A percentile compares a stretch with the other conserved stretches of the same genome.
Conservation (phyloP, 2,797 vertebrate species). For the Falco rusticolus region DNA sequence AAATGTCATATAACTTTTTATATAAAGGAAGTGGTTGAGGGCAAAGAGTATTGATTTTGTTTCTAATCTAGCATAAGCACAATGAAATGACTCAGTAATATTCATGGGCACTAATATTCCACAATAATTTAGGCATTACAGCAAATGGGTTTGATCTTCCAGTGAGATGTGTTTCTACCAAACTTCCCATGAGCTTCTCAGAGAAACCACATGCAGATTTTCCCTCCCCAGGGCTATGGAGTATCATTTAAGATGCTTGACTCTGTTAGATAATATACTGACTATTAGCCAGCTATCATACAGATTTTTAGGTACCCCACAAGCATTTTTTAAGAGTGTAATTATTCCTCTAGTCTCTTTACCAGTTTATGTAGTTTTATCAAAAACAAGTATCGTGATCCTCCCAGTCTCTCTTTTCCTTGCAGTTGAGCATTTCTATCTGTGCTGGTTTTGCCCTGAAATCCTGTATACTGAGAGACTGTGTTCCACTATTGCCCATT, state of each 20-base stretch:
- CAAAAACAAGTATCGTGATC: accelerated
- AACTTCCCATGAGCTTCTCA: neutral
- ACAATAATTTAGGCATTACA: neutral
- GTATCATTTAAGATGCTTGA: neutral
- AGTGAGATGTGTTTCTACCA: neutral
- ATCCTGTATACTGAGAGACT: neutral
- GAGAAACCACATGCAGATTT: neutral
- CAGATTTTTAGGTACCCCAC: neutral
- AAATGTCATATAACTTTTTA: neutral
- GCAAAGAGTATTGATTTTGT: neutral
- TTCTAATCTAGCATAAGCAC: neutral
- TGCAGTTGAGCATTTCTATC: neutral
- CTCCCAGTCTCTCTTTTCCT: neutral
- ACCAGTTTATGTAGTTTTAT: neutral
- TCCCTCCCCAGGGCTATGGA: neutral
- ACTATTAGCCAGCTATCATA: neutral
- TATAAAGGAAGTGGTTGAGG: neutral
- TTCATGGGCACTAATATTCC: neutral
- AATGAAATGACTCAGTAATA: neutral
- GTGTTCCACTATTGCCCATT: accelerated
- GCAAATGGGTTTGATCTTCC: neutral
- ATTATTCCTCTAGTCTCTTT: neutral
- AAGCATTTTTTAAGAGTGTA: neutral
- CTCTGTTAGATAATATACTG: neutral
- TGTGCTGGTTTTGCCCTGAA: neutral